Evolutionary conservation across 2,113 vertebrate genomes (phyloP).

Genomic region (Aegotheles bennettii): DNA sequence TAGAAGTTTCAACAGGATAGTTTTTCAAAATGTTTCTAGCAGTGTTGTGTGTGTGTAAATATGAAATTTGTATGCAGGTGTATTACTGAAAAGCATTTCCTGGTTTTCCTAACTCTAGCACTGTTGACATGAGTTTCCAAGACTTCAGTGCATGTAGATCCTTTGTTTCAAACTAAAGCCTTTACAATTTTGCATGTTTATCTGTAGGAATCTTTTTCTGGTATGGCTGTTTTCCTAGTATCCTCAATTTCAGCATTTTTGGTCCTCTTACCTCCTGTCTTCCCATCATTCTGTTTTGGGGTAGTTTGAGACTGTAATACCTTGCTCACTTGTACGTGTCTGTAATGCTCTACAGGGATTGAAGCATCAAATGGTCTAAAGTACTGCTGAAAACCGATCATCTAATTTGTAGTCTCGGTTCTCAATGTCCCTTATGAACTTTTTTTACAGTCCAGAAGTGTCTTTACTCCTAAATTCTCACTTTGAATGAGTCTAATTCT

Average conservation of each 20-base stretch:
- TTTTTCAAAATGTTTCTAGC: not conserved
- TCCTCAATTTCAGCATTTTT: not conserved
- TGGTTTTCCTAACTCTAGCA: not conserved
- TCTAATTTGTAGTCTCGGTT: not conserved
- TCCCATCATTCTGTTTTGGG: not conserved
- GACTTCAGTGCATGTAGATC: not conserved
- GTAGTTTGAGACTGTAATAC: not conserved
- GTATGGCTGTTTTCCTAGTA: not conserved
- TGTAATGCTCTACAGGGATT: not conserved
- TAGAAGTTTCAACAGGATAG: not conserved
- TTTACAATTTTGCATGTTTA: not conserved
- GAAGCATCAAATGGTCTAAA: not conserved
- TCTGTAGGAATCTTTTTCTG: not conserved
- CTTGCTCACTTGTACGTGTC: accelerated
- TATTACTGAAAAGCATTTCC: not conserved
- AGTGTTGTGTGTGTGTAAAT: not conserved
- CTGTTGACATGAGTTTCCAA: not conserved
- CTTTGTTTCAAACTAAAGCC: not conserved
- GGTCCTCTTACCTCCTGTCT: not conserved
- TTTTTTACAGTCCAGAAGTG: not conserved
- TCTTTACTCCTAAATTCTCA: not conserved
- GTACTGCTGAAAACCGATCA: not conserved
- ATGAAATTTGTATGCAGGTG: not conserved
- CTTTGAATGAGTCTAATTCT: not conserved
- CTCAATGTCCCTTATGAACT: not conserved